Evolutionary conservation across 2,888 invertebrate genomes (phyloP), one percentile per base, ranked within the genome.

Genomic region (Phengaris arion): DNA sequence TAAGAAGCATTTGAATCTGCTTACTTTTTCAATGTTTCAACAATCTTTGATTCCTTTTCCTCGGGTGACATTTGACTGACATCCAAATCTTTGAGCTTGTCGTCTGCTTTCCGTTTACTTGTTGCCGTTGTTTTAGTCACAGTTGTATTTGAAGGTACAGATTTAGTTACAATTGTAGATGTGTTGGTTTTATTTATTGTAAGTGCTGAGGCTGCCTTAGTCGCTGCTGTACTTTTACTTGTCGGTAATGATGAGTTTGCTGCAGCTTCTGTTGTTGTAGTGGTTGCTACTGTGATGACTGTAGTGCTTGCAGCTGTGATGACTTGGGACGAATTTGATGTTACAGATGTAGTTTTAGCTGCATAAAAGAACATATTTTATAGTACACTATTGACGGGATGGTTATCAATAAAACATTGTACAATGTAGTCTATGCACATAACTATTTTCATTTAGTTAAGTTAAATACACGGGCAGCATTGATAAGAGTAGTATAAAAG

Each of bases 1-100:
- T 35, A 64, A 12, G 35, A 55, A 51, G 9, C 6, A n/a, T 54
- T 46, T 13, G 57, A 52, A 15, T 10, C 7, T 46, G 77, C 76
- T 79, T n/a, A 90, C 91, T 85, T 87, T 13, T 82, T 81, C 59
- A 92, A 79, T 2, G 89, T 89, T 4, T 92, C 90, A 0, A 85
- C 83, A 57, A 93, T 88, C 78, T 85, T 84, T 6, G 84, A 85
- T 77, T 93, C 91, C 76, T 86, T 85, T 79, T 91, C 85, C 0
- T 87, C 87, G 0, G 83, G 80, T 5, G 82, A 85, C 59, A 93
- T 80, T 0, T 77, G 77, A 13, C 76, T 81, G 45, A 84, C 77
- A 74, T 89, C 87, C 4, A 84, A 57, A 0, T 85, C 83, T 0
- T 85, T 85, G 0, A 75, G 13, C 0, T 82, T 82, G 0, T 85